A percentile compares a stretch with the other conserved stretches of the same genome.
Conservation (phyloP, 2,113 vertebrate species). For the Rattus rattus region DNA sequence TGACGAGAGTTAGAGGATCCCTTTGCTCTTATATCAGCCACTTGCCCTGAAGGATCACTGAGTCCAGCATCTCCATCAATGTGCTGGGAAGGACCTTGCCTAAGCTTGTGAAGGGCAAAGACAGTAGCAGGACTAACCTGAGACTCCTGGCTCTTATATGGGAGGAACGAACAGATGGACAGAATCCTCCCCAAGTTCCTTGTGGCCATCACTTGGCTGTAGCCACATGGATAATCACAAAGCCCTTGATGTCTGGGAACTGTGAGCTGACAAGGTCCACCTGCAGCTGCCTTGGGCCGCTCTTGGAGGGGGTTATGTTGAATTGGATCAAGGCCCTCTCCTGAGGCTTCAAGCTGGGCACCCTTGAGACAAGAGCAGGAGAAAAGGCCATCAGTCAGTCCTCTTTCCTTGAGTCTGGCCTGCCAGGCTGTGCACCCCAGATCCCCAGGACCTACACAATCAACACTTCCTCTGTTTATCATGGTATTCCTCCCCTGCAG, state of each 20-base stretch:
- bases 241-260: conserved; percentile 82
- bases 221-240: conserved; percentile 75
- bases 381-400: conserved; percentile 10
- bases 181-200: background rate
- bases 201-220: conserved; percentile 59
- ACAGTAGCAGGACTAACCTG: background rate
- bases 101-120: background rate
- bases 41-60: background rate
- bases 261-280: conserved; percentile 84
- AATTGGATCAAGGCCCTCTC: conserved; percentile 83
- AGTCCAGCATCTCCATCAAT: background rate
- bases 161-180: background rate
- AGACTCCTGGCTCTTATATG: background rate
- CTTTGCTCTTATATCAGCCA: background rate
- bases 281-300: conserved; percentile 85
- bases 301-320: conserved; percentile 84
- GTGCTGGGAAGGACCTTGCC: conserved; percentile 4
- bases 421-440: background rate
- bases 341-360: conserved; percentile 76
- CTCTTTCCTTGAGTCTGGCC: background rate
- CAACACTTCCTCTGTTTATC: background rate
- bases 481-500: background rate
- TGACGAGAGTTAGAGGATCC: background rate
- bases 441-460: background rate
- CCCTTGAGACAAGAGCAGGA: conserved; percentile 42